Evolutionary conservation across 2,888 invertebrate species (phyloP), one percentile per base, ranked within the genome.

Genomic region (Drosophila mimica): DNA sequence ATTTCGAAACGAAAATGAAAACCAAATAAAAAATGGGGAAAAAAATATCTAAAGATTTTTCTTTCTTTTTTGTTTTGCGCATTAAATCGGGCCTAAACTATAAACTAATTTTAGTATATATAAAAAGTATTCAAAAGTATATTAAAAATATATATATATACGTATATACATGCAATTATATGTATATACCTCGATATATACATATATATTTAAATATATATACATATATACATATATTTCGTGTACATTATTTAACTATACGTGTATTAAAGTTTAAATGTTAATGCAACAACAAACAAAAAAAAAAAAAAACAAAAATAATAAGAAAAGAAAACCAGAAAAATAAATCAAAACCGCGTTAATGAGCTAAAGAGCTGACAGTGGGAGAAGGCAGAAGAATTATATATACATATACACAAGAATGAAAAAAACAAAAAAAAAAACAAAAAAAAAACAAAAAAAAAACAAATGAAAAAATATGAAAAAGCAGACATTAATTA

Each of bases 191-290:
- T 38, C 4, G 52, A 64, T 75, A 68, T 77, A 70, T 54, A 38
- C 25, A 25, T 56, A 53, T 53, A 60, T 70, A 65, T 69, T 67
- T 79, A 82, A 71, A 75, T 82, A 56, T 64, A n/a, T 52, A 57
- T 58, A 76, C 59, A 70, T 61, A 65, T 51, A 70, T 63, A 79
- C 43, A 52, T 53, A 74, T 72, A 71, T 82, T 85, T 81, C 86
- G 88, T 90, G 88, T 90, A 87, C 75, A 88, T 87, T 90, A 88
- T 90, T 89, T 83, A 83, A 88, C 79, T 89, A 88, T 86, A 89
- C 73, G 88, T 89, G 89, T 86, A 86, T 86, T 82, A 88, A 86
- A 89, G 85, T 85, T 85, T 76, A 81, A 85, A 81, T 79, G 83
- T 90, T 88, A 82, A 85, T 74, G 65, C 77, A 77, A 66, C 65